A percentile compares a stretch with the other conserved stretches of the same genome.
Evolutionary conservation across 2,113 vertebrate genomes (phyloP).

Genomic region (Laticauda colubrina): DNA sequence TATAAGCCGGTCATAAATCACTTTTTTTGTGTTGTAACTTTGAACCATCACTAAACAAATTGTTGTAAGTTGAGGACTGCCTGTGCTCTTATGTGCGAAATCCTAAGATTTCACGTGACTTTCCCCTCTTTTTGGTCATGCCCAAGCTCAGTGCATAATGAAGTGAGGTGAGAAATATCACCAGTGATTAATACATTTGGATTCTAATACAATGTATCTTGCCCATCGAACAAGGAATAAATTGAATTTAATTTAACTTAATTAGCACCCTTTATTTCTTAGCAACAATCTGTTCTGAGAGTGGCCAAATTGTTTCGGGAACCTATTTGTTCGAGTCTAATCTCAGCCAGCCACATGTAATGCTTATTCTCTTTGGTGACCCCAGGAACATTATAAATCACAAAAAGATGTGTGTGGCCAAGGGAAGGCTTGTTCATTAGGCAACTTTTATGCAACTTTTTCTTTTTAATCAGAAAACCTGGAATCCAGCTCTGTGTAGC

Average conservation of each 20-base stretch:
- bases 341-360: not conserved
- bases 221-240: not conserved
- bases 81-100: not conserved
- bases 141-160: not conserved
- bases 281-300: conserved; percentile 1
- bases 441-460: fast-evolving
- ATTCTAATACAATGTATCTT: not conserved
- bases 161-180: not conserved
- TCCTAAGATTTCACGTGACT: not conserved
- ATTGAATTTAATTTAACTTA: not conserved
- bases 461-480: conserved; percentile 1
- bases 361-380: not conserved
- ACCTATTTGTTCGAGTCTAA: not conserved
- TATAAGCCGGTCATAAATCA: too few species aligned
- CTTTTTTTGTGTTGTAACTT: not conserved
- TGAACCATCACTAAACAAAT: not conserved
- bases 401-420: not conserved
- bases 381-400: not conserved
- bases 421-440: not conserved
- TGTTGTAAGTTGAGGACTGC: not conserved
- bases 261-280: not conserved
- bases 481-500: not conserved
- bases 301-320: not conserved
- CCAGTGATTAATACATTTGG: not conserved
- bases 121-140: not conserved